phyloP scores from a whole-genome alignment of 2,797 vertebrate genomes.

The Lindbergichthys nudifrons region DNA sequence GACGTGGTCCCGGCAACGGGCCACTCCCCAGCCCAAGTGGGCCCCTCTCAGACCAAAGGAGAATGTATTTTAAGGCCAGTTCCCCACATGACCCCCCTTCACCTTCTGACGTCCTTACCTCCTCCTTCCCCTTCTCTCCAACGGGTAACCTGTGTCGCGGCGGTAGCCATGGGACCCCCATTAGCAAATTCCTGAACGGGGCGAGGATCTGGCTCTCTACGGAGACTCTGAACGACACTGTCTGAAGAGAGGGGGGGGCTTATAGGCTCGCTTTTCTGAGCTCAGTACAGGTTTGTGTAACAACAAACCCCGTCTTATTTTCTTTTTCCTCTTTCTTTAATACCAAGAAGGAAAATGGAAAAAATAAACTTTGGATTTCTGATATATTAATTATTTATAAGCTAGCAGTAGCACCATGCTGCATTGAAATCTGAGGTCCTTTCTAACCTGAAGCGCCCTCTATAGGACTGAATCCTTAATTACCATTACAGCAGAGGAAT shows the following conservation, averaged over 20 bases:
- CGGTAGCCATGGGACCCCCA: constrained; percentile 90
- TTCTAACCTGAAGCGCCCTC: constrained; percentile 29
- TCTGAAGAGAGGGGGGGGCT: constrained; percentile 60
- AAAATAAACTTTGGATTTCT: constrained; percentile 43
- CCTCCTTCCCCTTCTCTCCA: constrained; percentile 96
- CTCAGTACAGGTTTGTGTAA: constrained; percentile 33
- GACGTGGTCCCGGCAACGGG: constrained; percentile 58
- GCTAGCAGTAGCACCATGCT: constrained; percentile 62
- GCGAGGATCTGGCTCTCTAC: constrained; percentile 98
- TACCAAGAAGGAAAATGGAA: constrained; percentile 43
- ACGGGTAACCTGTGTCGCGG: constrained; percentile 94
- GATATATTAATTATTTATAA: constrained; percentile 56
- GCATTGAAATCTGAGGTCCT: constrained; percentile 52
- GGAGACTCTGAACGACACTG: constrained; percentile 92
- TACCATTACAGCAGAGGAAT: constrained; percentile 31
- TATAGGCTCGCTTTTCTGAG: constrained; percentile 18
- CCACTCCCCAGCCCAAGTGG: constrained; percentile 70
- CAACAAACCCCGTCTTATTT: constrained; percentile 47
- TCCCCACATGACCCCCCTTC: constrained; percentile 71
- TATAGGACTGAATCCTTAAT: constrained; percentile 8
- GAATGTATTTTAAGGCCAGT: constrained; percentile 89
- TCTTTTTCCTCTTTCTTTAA: constrained; percentile 60
- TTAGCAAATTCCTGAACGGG: constrained; percentile 97
- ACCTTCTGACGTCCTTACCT: constrained; percentile 90
- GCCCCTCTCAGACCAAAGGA: constrained; percentile 80